These are phyloP conservation scores for Pseudomyrmex flavicornis DNA, from an alignment of 1,140 invertebrate genomes.

Conservation along the genomic window DNA sequence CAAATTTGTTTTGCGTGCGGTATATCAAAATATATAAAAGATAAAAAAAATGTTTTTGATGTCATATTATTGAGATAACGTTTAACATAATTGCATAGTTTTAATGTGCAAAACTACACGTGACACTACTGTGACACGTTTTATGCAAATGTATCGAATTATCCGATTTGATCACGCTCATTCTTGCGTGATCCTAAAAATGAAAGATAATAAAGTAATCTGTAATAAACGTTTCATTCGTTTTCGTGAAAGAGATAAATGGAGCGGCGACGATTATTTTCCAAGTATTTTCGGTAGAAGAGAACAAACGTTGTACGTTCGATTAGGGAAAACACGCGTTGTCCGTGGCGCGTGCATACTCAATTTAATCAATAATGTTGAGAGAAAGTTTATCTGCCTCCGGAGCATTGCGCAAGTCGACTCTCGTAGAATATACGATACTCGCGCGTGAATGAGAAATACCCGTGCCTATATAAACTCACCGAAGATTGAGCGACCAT, in stretches of 20 bases:
- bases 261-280: not conserved
- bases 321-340: not conserved
- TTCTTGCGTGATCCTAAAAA: constrained; percentile 9
- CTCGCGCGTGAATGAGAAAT: not conserved
- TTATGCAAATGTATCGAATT: constrained; percentile 20
- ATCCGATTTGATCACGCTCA: not conserved
- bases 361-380: not conserved
- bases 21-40: no score
- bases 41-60: no score
- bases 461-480: not conserved
- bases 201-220: not conserved
- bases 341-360: not conserved
- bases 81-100: not conserved
- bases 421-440: not conserved
- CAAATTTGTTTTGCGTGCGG: no score
- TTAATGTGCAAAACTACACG: not conserved
- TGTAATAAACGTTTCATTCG: not conserved
- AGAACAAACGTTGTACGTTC: not conserved
- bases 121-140: not conserved
- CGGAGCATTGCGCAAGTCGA: constrained; percentile 19
- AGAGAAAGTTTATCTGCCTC: constrained; percentile 19
- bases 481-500: not conserved
- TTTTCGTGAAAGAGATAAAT: not conserved
- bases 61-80: no score
- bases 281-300: not conserved